Percentiles rank a stretch among this genome's conserved stretches.
phyloP scores from a whole-genome alignment of 2,888 invertebrate species.

The Linnaemya vulpina region DNA sequence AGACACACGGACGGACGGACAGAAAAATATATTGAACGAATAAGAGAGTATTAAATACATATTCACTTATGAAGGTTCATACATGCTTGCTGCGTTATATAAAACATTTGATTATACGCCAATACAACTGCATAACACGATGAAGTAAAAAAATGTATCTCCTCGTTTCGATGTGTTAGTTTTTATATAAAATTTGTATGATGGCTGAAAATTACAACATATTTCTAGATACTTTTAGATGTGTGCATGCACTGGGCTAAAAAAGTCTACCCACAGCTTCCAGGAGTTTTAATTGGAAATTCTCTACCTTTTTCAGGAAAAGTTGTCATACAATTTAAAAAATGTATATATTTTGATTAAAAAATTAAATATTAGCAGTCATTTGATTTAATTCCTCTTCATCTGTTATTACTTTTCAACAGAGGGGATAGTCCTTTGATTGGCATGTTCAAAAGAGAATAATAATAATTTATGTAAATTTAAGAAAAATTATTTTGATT shows the following conservation, averaged over 20 bases:
- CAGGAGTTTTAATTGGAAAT: background rate
- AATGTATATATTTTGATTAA: too few relatives aligned
- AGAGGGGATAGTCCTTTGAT: too few relatives aligned
- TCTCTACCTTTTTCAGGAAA: too few relatives aligned
- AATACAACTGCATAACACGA: background rate
- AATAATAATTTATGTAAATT: too few relatives aligned
- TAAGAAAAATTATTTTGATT: too few relatives aligned
- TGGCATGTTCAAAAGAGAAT: too few relatives aligned
- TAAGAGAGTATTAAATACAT: constrained; percentile 22
- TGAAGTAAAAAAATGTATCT: constrained; percentile 8
- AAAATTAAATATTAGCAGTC: too few relatives aligned
- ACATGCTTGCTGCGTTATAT: background rate
- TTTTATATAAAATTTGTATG: constrained; percentile 1
- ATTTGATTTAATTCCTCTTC: too few relatives aligned
- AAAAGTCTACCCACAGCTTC: background rate
- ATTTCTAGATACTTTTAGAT: constrained; percentile 13
- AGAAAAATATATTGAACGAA: constrained; percentile 6
- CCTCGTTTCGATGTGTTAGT: background rate
- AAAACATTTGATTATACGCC: background rate
- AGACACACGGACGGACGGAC: background rate
- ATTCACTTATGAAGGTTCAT: background rate
- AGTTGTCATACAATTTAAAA: too few relatives aligned
- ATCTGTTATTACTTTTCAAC: too few relatives aligned
- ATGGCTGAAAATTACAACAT: constrained; percentile 45
- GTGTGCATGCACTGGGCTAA: background rate